Conservation (phyloP, 2,113 vertebrate species). For the Phalacrocorax aristotelis region DNA sequence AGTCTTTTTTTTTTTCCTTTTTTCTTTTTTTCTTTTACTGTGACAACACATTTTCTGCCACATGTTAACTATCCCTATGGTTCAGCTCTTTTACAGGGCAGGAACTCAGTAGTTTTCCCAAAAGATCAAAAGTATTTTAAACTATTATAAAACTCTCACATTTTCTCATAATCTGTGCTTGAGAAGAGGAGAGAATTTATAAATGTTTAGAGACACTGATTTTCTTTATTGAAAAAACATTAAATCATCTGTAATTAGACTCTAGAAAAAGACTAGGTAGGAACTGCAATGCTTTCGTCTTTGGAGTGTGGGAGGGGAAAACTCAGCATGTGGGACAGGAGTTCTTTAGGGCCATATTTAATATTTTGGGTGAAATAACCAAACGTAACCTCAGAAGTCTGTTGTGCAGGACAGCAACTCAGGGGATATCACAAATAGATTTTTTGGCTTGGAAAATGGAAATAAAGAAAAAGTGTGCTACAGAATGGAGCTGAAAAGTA, state of each 20-base stretch:
- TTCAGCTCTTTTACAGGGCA: background rate
- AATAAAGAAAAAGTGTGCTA: background rate
- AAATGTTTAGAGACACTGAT: background rate
- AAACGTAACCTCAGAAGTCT: background rate
- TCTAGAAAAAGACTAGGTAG: background rate
- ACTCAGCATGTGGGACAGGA: background rate
- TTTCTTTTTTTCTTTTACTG: background rate
- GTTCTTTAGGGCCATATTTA: background rate
- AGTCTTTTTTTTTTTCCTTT: background rate
- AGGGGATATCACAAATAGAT: background rate
- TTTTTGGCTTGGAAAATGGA: background rate
- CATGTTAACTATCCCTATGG: background rate
- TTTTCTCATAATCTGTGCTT: background rate
- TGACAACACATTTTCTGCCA: background rate
- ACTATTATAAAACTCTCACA: background rate
- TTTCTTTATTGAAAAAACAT: background rate
- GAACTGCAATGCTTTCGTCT: background rate
- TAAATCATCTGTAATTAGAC: background rate
- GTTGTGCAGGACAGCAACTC: background rate
- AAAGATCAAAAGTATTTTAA: background rate
- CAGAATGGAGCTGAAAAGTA: background rate
- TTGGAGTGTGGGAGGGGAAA: background rate
- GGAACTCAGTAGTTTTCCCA: background rate
- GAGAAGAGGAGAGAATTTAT: background rate
- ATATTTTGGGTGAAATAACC: background rate